phyloP scores from a whole-genome alignment of 1,140 invertebrate genomes.

The Calliopsis andreniformis region DNA sequence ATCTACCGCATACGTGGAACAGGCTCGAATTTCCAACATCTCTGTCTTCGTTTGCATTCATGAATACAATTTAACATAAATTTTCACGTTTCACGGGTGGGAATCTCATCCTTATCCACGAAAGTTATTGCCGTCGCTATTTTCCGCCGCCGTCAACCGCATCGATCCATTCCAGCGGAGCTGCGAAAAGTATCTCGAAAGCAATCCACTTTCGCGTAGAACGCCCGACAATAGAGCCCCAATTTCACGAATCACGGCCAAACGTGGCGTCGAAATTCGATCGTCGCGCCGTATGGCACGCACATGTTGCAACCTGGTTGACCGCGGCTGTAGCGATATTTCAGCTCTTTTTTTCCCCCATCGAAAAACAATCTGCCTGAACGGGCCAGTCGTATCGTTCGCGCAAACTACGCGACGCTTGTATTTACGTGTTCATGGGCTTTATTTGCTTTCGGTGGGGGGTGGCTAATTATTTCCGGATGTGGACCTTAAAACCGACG shows the following conservation, averaged over 20 bases:
- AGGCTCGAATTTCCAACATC: too few relatives aligned
- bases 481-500: too few relatives aligned
- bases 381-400: background rate
- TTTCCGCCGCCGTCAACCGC: too few relatives aligned
- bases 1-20: too few relatives aligned
- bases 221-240: background rate
- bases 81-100: too few relatives aligned
- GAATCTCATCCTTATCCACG: too few relatives aligned
- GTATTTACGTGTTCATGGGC: background rate
- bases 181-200: background rate
- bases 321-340: slow-evolving; percentile 7
- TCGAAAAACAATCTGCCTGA: slow-evolving; percentile 2
- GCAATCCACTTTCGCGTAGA: background rate
- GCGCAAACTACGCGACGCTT: background rate
- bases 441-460: background rate
- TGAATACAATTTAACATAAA: too few relatives aligned
- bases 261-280: background rate
- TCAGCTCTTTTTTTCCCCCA: slow-evolving; percentile 13
- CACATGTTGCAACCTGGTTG: background rate
- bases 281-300: slow-evolving; percentile 19
- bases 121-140: too few relatives aligned
- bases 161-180: background rate
- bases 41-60: too few relatives aligned
- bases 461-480: background rate
- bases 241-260: slow-evolving; percentile 27